These are phyloP conservation scores for Taphrorychus bicolor DNA, from an alignment of 2,888 invertebrate species.

Conservation along the genomic window DNA sequence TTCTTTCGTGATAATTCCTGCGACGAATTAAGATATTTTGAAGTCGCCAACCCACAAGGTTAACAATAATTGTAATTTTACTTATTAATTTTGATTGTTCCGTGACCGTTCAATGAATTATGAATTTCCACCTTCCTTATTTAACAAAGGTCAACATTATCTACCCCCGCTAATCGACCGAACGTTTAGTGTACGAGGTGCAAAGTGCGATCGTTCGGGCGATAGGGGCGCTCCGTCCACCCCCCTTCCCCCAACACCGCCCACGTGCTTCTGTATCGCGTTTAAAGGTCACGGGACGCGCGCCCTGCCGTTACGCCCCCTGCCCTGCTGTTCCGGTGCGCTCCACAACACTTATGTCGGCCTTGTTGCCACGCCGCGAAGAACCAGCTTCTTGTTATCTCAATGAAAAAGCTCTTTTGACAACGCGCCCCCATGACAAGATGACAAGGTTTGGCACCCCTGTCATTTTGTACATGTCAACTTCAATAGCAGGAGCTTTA, in stretches of 20 bases:
- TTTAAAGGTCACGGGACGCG: slow-evolving; percentile 39
- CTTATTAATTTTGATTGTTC: not conserved
- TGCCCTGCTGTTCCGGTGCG: not conserved
- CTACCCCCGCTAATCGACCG: not conserved
- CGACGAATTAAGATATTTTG: no score
- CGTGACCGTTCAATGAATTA: not conserved
- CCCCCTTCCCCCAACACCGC: slow-evolving; percentile 13
- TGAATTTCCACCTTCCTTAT: not conserved
- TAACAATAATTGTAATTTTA: no score
- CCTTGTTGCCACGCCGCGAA: not conserved
- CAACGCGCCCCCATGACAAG: not conserved
- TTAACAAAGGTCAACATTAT: not conserved
- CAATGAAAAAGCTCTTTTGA: not conserved
- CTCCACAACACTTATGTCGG: not conserved
- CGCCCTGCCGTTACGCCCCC: slow-evolving; percentile 15
- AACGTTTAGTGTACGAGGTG: slow-evolving; percentile 5
- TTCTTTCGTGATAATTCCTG: no score
- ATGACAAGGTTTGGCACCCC: not conserved
- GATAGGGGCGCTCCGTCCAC: slow-evolving; percentile 6
- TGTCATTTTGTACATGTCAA: no score
- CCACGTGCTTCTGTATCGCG: slow-evolving; percentile 30
- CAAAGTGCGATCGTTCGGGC: slow-evolving; percentile 16
- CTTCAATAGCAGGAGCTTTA: no score
- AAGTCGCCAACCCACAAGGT: no score
- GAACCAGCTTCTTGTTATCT: not conserved